Conservation (phyloP, 2,888 invertebrate genomes). For the Drosophila borealis region DNA sequence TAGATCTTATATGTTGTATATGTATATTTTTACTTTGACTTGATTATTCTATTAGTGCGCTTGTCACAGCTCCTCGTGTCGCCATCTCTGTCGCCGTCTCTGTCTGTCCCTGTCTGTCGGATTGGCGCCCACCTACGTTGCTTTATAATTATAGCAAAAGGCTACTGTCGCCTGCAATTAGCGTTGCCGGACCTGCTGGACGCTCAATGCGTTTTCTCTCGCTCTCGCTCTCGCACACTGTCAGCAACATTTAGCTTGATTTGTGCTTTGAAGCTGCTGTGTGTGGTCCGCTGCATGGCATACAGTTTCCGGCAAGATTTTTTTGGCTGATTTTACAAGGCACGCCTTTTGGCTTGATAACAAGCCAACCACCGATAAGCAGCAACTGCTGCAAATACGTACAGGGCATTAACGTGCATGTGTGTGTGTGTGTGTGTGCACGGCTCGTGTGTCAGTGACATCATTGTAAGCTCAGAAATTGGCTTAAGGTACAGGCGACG, state of each 20-base stretch:
- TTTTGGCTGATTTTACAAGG: slow-evolving; percentile 20
- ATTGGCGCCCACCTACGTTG: slow-evolving; percentile 76
- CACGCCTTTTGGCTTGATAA: slow-evolving; percentile 43
- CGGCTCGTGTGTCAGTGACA: slow-evolving; percentile 40
- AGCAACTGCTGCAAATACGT: slow-evolving; percentile 11
- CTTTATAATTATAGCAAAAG: slow-evolving; percentile 75
- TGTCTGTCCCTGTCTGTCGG: slow-evolving; percentile 7
- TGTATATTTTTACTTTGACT: slow-evolving; percentile 50
- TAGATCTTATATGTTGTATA: slow-evolving; percentile 5
- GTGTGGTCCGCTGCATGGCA: slow-evolving; percentile 35
- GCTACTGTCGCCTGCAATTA: slow-evolving; percentile 72
- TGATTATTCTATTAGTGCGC: slow-evolving; percentile 70
- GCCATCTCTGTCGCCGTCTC: background rate
- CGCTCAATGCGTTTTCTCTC: slow-evolving; percentile 16
- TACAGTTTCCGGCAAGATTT: slow-evolving; percentile 34
- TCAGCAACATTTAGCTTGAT: slow-evolving; percentile 67
- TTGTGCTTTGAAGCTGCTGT: slow-evolving; percentile 72
- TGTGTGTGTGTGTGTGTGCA: background rate
- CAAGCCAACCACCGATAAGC: slow-evolving; percentile 48
- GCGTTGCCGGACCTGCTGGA: slow-evolving; percentile 63
- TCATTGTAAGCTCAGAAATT: slow-evolving; percentile 37
- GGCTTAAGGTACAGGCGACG: slow-evolving; percentile 38
- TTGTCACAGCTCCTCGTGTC: slow-evolving; percentile 21
- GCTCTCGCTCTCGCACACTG: slow-evolving; percentile 21
- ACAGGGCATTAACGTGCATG: background rate